phyloP scores from a whole-genome alignment of 2,113 vertebrate genomes.

The Recurvirostra avosetta region DNA sequence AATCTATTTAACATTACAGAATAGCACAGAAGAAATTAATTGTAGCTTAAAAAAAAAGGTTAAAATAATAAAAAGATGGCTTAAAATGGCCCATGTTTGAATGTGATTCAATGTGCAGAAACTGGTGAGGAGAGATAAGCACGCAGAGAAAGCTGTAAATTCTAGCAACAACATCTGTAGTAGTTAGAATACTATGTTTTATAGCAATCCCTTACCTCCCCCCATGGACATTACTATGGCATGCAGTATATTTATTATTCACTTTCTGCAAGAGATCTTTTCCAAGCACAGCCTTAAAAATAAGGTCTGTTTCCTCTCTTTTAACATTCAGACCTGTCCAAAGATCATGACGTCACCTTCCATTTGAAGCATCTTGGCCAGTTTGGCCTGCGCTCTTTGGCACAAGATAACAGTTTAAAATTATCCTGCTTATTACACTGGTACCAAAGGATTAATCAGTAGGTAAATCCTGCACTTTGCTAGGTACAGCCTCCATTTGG shows the following conservation, averaged over 20 bases:
- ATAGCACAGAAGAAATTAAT: constrained; percentile 70
- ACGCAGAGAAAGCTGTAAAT: constrained; percentile 67
- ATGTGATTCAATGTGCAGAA: constrained; percentile 65
- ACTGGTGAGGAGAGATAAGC: constrained; percentile 74
- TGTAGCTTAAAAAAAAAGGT: constrained; percentile 57
- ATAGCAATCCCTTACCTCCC: constrained; percentile 65
- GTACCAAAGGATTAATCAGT: neutral
- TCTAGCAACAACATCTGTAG: constrained; percentile 71
- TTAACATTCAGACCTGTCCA: constrained; percentile 24
- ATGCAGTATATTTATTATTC: constrained; percentile 66
- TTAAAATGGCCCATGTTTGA: constrained; percentile 67
- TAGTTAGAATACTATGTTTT: constrained; percentile 68
- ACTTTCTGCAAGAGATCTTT: constrained; percentile 62
- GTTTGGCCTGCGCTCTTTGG: neutral
- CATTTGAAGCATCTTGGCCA: neutral
- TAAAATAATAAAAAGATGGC: constrained; percentile 68
- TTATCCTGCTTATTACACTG: neutral
- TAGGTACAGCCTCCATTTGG: neutral
- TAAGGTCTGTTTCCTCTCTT: constrained; percentile 18
- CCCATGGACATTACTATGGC: constrained; percentile 49
- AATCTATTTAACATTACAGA: constrained; percentile 68
- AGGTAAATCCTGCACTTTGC: neutral
- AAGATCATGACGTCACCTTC: constrained; percentile 1
- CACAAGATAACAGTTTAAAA: neutral
- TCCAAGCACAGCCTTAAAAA: constrained; percentile 64